phyloP scores from a whole-genome alignment of 2,113 vertebrate genomes.

The Caretta caretta region DNA sequence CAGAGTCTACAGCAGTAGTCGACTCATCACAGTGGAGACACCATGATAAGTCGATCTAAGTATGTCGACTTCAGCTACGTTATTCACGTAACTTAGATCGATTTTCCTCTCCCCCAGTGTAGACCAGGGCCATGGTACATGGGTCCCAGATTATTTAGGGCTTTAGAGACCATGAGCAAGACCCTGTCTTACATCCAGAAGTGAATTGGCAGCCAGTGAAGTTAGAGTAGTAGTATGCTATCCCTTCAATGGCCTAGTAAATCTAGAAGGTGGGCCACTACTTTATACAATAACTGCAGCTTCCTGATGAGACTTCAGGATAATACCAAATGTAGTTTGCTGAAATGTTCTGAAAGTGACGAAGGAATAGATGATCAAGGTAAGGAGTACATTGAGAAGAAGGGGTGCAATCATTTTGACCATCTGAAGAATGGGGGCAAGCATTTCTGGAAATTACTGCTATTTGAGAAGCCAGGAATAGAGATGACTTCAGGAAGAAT shows the following conservation, averaged over 20 bases:
- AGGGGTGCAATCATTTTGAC: not conserved
- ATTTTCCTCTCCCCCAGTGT: no score
- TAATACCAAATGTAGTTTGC: not conserved
- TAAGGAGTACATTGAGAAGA: not conserved
- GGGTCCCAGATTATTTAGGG: not conserved
- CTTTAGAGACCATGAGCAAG: not conserved
- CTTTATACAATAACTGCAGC: not conserved
- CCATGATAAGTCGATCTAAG: no score
- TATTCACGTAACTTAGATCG: no score
- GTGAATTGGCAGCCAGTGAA: not conserved
- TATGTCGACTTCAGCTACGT: no score
- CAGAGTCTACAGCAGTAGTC: no score
- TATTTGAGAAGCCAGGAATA: not conserved
- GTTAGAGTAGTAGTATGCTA: not conserved
- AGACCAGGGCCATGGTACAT: fast-evolving
- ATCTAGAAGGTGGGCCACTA: not conserved
- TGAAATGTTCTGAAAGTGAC: not conserved
- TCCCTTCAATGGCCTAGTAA: not conserved
- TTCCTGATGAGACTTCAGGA: not conserved
- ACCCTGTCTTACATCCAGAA: not conserved
- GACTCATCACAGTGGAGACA: no score
- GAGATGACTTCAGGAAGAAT: not conserved
- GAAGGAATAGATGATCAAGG: not conserved
- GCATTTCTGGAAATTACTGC: not conserved
- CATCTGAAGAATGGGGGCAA: no score